Conservation (phyloP, 2,113 vertebrate species). For the Platycercus adscitus region DNA sequence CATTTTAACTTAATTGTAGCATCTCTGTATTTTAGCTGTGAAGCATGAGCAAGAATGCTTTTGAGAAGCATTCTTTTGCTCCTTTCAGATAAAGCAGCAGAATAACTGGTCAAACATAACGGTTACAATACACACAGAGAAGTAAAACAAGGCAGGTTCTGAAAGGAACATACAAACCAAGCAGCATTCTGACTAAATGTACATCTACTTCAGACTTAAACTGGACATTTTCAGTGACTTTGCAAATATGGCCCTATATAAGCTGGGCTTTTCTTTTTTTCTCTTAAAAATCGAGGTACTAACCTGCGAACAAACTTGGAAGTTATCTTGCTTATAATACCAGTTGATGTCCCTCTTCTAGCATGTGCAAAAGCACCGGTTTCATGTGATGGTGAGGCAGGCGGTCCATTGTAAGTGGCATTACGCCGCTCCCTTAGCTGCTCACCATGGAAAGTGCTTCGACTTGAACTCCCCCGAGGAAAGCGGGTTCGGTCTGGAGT, state of each 20-base stretch:
- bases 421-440: constrained; percentile 95
- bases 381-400: constrained; percentile 93
- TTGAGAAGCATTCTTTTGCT: not conserved
- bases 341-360: constrained; percentile 91
- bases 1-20: not conserved
- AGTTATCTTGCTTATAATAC: constrained; percentile 96
- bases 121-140: not conserved
- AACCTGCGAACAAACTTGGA: constrained; percentile 98
- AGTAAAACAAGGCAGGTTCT: not conserved
- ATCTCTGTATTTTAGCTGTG: not conserved
- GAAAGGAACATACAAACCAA: not conserved
- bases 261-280: not conserved
- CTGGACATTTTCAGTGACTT: not conserved
- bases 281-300: constrained; percentile 56
- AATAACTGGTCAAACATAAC: not conserved
- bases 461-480: constrained; percentile 93
- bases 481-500: constrained; percentile 95
- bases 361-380: constrained; percentile 89
- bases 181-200: not conserved
- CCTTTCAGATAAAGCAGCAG: not conserved
- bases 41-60: not conserved
- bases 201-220: not conserved
- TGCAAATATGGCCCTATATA: not conserved
- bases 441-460: constrained; percentile 97
- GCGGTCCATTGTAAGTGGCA: constrained; percentile 94